A percentile compares a stretch with the other conserved stretches of the same genome.
Conservation (phyloP, 2,888 invertebrate genomes). For the Tigriopus californicus region DNA sequence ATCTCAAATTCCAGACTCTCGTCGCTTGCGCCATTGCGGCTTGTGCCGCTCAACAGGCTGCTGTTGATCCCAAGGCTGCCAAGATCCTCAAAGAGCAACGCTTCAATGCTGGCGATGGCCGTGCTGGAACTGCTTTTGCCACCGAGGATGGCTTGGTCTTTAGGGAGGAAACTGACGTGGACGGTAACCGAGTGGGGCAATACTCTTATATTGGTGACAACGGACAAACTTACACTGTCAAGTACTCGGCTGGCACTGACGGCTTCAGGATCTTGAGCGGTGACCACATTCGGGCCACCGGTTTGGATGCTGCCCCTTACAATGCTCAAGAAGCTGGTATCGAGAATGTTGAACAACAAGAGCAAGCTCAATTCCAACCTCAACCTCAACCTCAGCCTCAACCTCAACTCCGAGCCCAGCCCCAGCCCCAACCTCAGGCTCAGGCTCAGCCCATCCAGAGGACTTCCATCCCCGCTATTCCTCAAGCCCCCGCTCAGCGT, state of each 20-base stretch:
- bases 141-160: constrained; percentile 13
- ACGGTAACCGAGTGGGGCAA: constrained; percentile 13
- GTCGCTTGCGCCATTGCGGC: constrained; percentile 11
- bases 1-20: constrained; percentile 8
- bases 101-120: constrained; percentile 15
- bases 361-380: not conserved
- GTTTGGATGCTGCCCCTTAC: constrained; percentile 13
- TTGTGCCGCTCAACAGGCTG: not conserved
- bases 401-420: not conserved
- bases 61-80: constrained; percentile 12
- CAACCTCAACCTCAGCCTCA: not conserved
- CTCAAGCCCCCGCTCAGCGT: not conserved
- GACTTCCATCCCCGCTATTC: not conserved
- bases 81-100: constrained; percentile 15
- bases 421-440: not conserved
- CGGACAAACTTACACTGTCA: constrained; percentile 8
- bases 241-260: constrained; percentile 14
- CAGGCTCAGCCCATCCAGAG: not conserved
- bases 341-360: not conserved
- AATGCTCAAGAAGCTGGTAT: not conserved
- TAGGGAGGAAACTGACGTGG: constrained; percentile 12
- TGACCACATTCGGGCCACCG: constrained; percentile 13
- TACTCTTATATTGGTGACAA: constrained; percentile 16
- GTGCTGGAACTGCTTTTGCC: constrained; percentile 14
- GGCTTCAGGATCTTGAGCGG: constrained; percentile 15